Conservation (phyloP, 2,888 invertebrate species). For the Drosophila colorata region DNA sequence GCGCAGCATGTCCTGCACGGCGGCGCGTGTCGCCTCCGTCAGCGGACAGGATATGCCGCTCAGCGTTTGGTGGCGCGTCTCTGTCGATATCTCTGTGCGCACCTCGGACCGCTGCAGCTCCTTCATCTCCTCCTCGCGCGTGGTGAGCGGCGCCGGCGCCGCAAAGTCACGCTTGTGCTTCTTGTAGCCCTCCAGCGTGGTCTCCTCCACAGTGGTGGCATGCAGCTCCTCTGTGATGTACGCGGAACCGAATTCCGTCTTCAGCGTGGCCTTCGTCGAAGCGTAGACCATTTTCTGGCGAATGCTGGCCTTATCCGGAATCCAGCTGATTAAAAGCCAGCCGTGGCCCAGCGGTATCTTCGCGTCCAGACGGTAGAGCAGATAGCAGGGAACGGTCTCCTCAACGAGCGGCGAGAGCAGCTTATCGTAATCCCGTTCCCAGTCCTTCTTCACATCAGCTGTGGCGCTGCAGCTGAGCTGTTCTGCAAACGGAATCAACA, state of each 20-base stretch:
- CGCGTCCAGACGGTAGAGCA: slow-evolving; percentile 93
- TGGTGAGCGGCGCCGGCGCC: slow-evolving; percentile 96
- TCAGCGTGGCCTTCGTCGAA: slow-evolving; percentile 98
- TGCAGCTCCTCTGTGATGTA: slow-evolving; percentile 98
- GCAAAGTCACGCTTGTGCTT: slow-evolving; percentile 91
- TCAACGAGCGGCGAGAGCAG: slow-evolving; percentile 90
- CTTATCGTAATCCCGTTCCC: slow-evolving; percentile 95
- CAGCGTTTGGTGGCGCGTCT: slow-evolving; percentile 94
- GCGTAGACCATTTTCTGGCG: slow-evolving; percentile 98
- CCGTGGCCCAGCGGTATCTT: slow-evolving; percentile 93
- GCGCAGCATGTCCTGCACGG: slow-evolving; percentile 90
- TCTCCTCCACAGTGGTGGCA: slow-evolving; percentile 93
- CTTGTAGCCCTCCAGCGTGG: slow-evolving; percentile 92
- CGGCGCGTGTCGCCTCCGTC: slow-evolving; percentile 91
- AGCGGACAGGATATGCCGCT: slow-evolving; percentile 96
- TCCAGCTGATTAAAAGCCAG: slow-evolving; percentile 97
- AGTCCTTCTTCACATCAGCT: slow-evolving; percentile 89
- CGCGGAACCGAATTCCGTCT: slow-evolving; percentile 97
- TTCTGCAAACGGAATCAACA: slow-evolving; percentile 87
- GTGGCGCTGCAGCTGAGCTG: slow-evolving; percentile 89
- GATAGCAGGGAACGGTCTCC: slow-evolving; percentile 94
- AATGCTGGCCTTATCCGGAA: slow-evolving; percentile 95
- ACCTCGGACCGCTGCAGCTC: slow-evolving; percentile 91
- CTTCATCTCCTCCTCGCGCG: slow-evolving; percentile 93
- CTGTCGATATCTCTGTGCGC: slow-evolving; percentile 91